phyloP scores from a whole-genome alignment of 2,113 vertebrate species.

The Gallinago undulata region DNA sequence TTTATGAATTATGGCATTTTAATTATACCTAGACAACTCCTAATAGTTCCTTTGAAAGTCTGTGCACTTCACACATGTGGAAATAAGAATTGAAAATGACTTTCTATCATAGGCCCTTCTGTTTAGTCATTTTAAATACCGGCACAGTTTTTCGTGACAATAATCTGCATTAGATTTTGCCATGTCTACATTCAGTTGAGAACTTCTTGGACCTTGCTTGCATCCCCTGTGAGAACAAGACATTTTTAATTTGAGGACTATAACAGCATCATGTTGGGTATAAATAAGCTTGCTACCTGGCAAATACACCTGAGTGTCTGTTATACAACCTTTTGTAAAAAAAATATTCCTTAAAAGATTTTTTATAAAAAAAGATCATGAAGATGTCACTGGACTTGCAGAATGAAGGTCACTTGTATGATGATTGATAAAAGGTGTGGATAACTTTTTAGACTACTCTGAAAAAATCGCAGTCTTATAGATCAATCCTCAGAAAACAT shows the following conservation, averaged over 20 bases:
- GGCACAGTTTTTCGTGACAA: not conserved
- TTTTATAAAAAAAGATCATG: not conserved
- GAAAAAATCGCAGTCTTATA: not conserved
- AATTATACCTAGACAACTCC: not conserved
- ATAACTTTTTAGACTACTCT: not conserved
- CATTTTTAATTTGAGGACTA: not conserved
- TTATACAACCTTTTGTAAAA: not conserved
- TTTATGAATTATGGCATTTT: conserved; percentile 24
- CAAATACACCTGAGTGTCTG: not conserved
- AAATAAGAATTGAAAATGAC: not conserved
- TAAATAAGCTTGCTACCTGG: not conserved
- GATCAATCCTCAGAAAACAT: not conserved
- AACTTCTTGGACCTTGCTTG: not conserved
- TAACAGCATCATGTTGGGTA: not conserved
- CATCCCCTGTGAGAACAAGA: not conserved
- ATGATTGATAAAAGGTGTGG: not conserved
- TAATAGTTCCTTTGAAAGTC: not conserved
- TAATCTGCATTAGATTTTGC: not conserved
- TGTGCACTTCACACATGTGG: not conserved
- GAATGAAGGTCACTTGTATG: not conserved
- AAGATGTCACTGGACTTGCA: not conserved
- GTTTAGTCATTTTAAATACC: not conserved
- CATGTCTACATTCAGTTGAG: not conserved
- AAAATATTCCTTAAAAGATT: conserved; percentile 33
- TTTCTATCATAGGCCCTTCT: not conserved